Evolutionary conservation across 2,888 invertebrate genomes (phyloP), one percentile per base, ranked within the genome.

Genomic region (Leptinotarsa haldemani): DNA sequence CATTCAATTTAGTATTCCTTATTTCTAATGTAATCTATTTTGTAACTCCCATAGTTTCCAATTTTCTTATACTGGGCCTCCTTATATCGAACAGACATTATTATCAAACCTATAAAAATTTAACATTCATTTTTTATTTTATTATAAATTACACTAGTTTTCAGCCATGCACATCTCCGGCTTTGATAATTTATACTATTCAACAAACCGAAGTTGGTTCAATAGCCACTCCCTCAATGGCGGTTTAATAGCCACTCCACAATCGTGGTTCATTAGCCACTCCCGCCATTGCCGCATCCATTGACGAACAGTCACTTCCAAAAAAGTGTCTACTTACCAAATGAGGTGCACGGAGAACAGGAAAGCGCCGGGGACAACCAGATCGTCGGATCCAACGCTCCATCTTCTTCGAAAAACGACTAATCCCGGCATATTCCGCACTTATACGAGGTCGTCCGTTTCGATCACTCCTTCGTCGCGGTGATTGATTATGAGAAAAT

Each of bases 331-430:
- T 16, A 89, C 92, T 91, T 87, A 95, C 96, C 95, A 95, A 85
- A 94, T 90, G 75, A 93, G 87, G 88, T 96, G 95, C 80, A 95
- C 89, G 74, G 92, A 87, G 86, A 94, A 91, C 71, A 95, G 90
- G 86, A 95, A 93, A 78, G 92, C 91, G 72, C 94, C 95, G 50
- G 96, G 95, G 69, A 96, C 94, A 80, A 95, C 94, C 81, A 96
- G 90, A 89, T 96, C 95, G 89, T 96, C 95, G 79, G 95, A 95
- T 81, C 95, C 96, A 80, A 95, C 94, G 85, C 94, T 93, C 95
- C 96, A 96, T 82, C 96, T 91, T 83, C 95, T 90, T 83, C 93
- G 90, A 88, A 95, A 95, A 78, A 94, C 94, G 81, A 95, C 93
- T 84, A 96, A 91, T 80, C 95, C 95, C 80, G 96, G 95, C 96